A percentile compares a stretch with the other conserved stretches of the same genome.
Conservation (phyloP, 1,140 invertebrate species). For the Forficula auricularia region DNA sequence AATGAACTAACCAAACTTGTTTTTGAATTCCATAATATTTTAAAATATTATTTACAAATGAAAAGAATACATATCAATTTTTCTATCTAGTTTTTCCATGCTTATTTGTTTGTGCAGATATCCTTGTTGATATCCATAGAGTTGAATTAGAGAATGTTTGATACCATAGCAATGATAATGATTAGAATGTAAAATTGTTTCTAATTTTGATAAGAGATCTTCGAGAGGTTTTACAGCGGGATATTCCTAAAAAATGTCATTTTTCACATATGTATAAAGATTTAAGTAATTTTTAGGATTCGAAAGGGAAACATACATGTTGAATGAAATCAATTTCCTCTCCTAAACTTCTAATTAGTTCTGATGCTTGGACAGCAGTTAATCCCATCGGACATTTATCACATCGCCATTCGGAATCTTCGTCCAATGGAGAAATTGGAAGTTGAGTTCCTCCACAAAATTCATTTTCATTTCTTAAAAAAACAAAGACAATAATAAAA, state of each 20-base stretch:
- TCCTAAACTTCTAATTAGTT: slow-evolving; percentile 46
- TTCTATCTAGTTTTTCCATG: slow-evolving; percentile 38
- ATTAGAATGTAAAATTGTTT: slow-evolving; percentile 52
- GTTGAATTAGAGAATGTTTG: slow-evolving; percentile 59
- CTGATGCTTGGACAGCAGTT: slow-evolving; percentile 32
- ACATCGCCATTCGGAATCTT: slow-evolving; percentile 56
- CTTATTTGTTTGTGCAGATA: slow-evolving; percentile 33
- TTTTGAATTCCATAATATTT: too few relatives aligned
- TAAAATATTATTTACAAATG: too few relatives aligned
- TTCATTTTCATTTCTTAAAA: slow-evolving; percentile 20
- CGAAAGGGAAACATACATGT: too few relatives aligned
- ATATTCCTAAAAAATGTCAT: slow-evolving; percentile 5
- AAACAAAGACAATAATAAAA: too few relatives aligned
- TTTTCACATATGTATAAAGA: too few relatives aligned
- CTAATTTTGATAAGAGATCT: slow-evolving; percentile 38
- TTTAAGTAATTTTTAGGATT: too few relatives aligned
- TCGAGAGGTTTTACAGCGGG: slow-evolving; percentile 31
- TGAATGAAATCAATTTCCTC: slow-evolving; percentile 43
- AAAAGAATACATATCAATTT: too few relatives aligned
- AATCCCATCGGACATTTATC: slow-evolving; percentile 42
- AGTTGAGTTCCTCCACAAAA: slow-evolving; percentile 45
- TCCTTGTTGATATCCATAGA: slow-evolving; percentile 46
- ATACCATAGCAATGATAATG: slow-evolving; percentile 65
- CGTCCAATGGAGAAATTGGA: slow-evolving; percentile 44
- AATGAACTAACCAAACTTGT: too few relatives aligned